Conservation (phyloP, 2,113 vertebrate genomes). For the western clawed frog (Xenopus tropicalis) region DNA sequence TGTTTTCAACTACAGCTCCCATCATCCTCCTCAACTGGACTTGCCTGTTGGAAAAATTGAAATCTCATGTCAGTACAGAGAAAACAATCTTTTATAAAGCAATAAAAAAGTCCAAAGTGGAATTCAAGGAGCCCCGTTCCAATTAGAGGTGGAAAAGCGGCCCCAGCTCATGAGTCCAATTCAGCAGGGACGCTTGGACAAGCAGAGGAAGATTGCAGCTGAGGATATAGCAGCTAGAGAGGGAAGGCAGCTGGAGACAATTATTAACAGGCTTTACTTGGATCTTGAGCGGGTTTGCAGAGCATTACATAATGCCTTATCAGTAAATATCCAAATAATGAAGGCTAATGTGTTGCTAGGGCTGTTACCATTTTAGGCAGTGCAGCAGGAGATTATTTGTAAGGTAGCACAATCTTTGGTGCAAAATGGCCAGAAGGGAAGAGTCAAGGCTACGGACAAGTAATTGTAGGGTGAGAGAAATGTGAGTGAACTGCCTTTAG, state of each 20-base stretch:
- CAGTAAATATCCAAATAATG: neutral
- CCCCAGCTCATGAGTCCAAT: constrained; percentile 4
- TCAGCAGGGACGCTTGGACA: neutral
- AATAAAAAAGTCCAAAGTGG: no score
- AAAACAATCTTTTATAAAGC: no score
- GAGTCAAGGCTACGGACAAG: no score
- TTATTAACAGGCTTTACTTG: constrained; percentile 17
- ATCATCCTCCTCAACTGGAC: no score
- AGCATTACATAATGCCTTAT: neutral
- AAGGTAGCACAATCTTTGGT: no score
- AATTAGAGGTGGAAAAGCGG: neutral
- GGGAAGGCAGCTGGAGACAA: constrained; percentile 1
- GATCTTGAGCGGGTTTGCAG: neutral
- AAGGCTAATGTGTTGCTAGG: neutral
- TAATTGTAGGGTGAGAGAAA: no score
- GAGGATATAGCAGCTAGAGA: neutral
- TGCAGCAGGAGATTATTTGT: no score
- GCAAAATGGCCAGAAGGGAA: no score
- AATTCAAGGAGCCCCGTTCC: neutral
- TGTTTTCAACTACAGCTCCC: no score
- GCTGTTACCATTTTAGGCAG: constrained; percentile 11
- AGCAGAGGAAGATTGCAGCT: neutral
- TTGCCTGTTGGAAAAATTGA: no score
- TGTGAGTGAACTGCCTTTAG: no score
- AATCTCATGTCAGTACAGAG: no score